Percentiles rank a stretch among this genome's conserved stretches.
These are phyloP conservation scores for Cephus pulcher DNA, from an alignment of 2,888 invertebrate genomes.

Conservation along the genomic window DNA sequence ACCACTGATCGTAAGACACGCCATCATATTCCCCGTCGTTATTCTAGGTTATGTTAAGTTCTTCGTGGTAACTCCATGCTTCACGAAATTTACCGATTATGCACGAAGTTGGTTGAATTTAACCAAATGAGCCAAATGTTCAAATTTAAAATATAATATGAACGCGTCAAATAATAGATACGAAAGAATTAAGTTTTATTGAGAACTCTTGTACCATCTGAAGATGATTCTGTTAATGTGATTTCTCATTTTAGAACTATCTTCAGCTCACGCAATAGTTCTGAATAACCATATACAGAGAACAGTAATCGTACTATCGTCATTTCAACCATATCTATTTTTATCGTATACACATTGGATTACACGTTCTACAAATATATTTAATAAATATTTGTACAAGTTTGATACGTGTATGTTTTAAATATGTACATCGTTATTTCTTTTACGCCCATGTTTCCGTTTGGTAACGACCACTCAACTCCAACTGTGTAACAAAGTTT, in stretches of 20 bases:
- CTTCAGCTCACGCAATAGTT: too few species aligned
- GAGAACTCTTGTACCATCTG: not conserved
- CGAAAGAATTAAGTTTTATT: not conserved
- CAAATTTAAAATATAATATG: not conserved
- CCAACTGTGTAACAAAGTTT: conserved; percentile 72
- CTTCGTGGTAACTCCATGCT: conserved; percentile 24
- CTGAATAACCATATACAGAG: too few species aligned
- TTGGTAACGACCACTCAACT: conserved; percentile 77
- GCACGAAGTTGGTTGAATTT: not conserved
- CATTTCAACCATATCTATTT: not conserved
- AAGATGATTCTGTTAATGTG: too few species aligned
- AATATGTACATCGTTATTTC: not conserved
- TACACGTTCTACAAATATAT: not conserved
- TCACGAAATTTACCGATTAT: not conserved
- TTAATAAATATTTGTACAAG: not conserved
- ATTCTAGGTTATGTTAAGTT: conserved; percentile 18
- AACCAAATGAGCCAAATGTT: not conserved
- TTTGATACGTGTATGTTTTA: not conserved
- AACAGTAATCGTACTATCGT: not conserved
- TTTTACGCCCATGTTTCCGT: conserved; percentile 81
- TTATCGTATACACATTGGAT: not conserved
- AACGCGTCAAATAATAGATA: not conserved
- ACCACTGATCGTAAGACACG: not conserved
- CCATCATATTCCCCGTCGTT: not conserved
- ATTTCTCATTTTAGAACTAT: too few species aligned